Conservation (phyloP, 2,113 vertebrate genomes). For the Otis tarda region DNA sequence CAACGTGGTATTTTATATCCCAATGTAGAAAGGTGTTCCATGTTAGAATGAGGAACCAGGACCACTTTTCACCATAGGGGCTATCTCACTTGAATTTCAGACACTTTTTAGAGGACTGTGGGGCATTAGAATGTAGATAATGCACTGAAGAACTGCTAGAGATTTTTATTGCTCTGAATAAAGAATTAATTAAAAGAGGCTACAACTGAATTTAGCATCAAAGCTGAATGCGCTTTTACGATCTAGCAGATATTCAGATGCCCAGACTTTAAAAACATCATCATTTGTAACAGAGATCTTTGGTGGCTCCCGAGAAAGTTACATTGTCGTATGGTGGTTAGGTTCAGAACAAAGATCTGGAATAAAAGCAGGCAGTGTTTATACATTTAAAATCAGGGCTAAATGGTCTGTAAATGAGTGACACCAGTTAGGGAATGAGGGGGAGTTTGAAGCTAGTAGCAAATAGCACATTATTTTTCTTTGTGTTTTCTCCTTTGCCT, state of each 20-base stretch:
- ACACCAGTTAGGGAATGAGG: neutral
- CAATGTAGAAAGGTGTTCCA: neutral
- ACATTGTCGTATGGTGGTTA: neutral
- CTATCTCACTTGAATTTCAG: neutral
- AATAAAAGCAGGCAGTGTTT: neutral
- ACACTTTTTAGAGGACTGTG: neutral
- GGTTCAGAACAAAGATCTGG: neutral
- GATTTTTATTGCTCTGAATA: neutral
- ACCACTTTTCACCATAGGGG: neutral
- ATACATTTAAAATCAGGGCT: neutral
- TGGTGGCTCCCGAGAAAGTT: neutral
- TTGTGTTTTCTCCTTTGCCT: slow-evolving; percentile 11
- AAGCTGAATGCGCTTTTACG: neutral
- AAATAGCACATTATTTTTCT: neutral
- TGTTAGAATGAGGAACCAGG: neutral
- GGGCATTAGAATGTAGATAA: neutral
- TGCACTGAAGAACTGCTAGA: neutral
- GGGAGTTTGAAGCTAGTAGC: neutral
- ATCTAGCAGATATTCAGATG: neutral
- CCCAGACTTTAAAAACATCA: neutral
- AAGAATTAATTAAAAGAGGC: neutral
- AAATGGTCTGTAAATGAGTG: neutral
- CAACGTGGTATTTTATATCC: neutral
- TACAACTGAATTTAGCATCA: neutral
- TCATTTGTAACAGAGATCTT: neutral